Evolutionary conservation across 2,797 vertebrate genomes (phyloP), one percentile per base, ranked within the genome.

Genomic region (Stomatorhinus walkeri): DNA sequence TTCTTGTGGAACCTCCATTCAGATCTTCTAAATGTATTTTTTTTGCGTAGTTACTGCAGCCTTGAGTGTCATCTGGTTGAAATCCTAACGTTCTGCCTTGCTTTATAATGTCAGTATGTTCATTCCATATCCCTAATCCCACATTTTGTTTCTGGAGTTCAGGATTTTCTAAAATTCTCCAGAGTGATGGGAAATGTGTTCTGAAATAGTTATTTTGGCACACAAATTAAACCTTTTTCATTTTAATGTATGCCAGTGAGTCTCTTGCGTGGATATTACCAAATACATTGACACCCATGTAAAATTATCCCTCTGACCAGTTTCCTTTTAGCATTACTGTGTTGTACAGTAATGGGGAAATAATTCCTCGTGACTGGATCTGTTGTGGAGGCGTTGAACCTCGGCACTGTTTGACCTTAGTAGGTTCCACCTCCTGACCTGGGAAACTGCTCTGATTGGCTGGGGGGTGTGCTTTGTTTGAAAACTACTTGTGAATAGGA

Each of bases 391-490:
- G 56, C 46, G 9, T 72, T 85, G 61, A 83, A 46, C 24, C 48
- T 56, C 19, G 22, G 48, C 8, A 46, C 19, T 6, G 2, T 36
- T 90, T 93, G 93, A 94, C 93, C 93, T 93, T 93, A 92, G 93
- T 91, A 93, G 94, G 93, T 94, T 94, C 94, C 94, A 91, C 91
- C 91, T 92, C 91, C 92, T 92, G 92, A 90, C 85, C 89, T 93
- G 92, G 90, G 93, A 90, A 91, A 93, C 9, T 1, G 32, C 90
- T 22, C 90, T 90, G n/a, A 95, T 95, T 94, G 94, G 94, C 93
- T 91, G 89, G 46, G 61, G 91, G 87, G 89, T 52, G 0, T 89
- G 92, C 94, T 94, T 94, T 94, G 93, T 95, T 94, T 94, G 92
- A 95, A 95, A 91, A 81, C 28, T 4, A 89, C 79, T 88, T 88